Evolutionary conservation across 2,888 invertebrate genomes (phyloP).

Genomic region (Pollenia amentaria): DNA sequence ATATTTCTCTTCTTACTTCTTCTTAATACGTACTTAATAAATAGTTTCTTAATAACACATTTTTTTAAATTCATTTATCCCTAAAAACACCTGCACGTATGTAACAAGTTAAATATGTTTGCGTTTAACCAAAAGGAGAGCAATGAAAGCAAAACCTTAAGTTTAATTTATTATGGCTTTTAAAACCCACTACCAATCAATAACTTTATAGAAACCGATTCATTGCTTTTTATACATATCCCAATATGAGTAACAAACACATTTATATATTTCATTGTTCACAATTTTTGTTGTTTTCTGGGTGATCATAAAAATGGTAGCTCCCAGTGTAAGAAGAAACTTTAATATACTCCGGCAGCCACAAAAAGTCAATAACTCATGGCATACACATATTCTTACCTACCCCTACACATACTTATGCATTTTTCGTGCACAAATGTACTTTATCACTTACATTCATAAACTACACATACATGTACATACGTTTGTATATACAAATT

Average conservation of each 20-base stretch:
- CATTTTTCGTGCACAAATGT: slow-evolving; percentile 14
- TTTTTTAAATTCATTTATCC: not conserved
- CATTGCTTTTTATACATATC: slow-evolving; percentile 19
- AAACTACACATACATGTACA: slow-evolving; percentile 1
- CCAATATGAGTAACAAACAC: slow-evolving; percentile 21
- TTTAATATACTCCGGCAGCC: slow-evolving; percentile 71
- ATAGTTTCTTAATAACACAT: not conserved
- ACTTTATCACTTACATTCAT: slow-evolving; percentile 60
- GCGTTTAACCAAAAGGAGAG: not conserved
- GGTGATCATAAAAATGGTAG: slow-evolving; percentile 54
- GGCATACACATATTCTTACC: not conserved
- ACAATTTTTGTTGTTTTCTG: slow-evolving; percentile 36
- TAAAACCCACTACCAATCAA: slow-evolving; percentile 62
- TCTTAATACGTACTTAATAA: not conserved
- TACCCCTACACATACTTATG: not conserved
- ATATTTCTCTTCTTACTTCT: too few species aligned
- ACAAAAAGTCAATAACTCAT: slow-evolving; percentile 72
- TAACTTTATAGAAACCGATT: slow-evolving; percentile 46
- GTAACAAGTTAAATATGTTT: slow-evolving; percentile 37
- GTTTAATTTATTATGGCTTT: slow-evolving; percentile 63
- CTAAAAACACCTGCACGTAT: not conserved
- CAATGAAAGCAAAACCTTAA: slow-evolving; percentile 1
- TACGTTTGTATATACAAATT: not conserved
- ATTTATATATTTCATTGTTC: slow-evolving; percentile 49
- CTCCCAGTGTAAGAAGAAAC: slow-evolving; percentile 43